Evolutionary conservation across 2,113 vertebrate species (phyloP), one percentile per base, ranked within the genome.

Genomic region (Siniperca chuatsi): DNA sequence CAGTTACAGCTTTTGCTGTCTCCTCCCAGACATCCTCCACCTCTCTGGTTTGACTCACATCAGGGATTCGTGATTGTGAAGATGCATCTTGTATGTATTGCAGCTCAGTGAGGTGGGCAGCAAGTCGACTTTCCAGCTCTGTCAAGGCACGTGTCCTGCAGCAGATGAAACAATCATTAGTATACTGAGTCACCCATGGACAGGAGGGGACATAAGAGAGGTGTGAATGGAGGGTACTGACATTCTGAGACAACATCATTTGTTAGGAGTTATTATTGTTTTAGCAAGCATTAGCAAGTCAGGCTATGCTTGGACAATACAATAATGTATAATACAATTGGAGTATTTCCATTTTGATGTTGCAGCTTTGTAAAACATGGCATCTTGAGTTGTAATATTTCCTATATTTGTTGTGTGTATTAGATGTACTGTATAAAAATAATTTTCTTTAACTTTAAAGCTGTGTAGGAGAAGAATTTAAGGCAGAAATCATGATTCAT

Each of bases 61-160:
- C 69, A 46, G 89, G 1, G 69, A 66, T 5, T 79, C 10, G 90
- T 66, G 96, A 90, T 44, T 93, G 93, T 46, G 87, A 81, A 18
- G 82, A 90, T 68, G 93, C 88, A 37, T 95, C 94, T 79, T 37
- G 82, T 60, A 97, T 8, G 73, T 75, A n/a, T 55, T 88, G 94
- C 78, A 97, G 95, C 82, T 98, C 98, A 67, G 92, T 55, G 66
- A 88, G 90, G 85, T 89, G 93, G 60, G 84, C 88, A 71, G 95
- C 86, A 44, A 98, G 92, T 57, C 94, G 93, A 74, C 95, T 95
- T 61, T 97, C 94, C 87, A 97, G 87, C 86, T 95, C 96, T 3
- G 57, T 91, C 89, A 99, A 91, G 52, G 83, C 95, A 55, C 96
- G 97, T 73, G 95, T 89, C 92, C 98, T 99, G 83, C 20, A 69